These are phyloP conservation scores for Drosophila pseudotakahashii DNA, from an alignment of 2,888 invertebrate species.

Conservation along the genomic window DNA sequence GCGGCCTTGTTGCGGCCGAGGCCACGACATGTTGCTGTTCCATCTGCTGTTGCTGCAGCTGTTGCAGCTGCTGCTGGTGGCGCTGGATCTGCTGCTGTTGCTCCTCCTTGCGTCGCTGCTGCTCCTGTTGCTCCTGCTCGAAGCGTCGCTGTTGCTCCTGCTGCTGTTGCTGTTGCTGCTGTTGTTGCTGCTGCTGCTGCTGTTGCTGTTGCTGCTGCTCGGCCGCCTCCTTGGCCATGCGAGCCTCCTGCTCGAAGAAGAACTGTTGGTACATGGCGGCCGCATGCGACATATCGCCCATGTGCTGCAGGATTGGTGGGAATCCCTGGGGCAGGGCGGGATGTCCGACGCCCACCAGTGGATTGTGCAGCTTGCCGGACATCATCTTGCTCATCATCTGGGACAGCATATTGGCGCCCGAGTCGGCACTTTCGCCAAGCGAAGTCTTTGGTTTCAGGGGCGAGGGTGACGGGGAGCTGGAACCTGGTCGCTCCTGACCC, in stretches of 20 bases:
- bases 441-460: conserved; percentile 47
- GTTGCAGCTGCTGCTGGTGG: conserved; percentile 85
- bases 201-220: conserved; percentile 86
- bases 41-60: conserved; percentile 85
- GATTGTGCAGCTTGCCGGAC: conserved; percentile 86
- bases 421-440: conserved; percentile 47
- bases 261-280: conserved; percentile 92
- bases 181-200: conserved; percentile 84
- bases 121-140: conserved; percentile 86
- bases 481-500: conserved; percentile 60
- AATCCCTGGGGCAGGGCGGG: conserved; percentile 87
- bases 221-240: conserved; percentile 88
- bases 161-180: conserved; percentile 85
- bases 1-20: conserved; percentile 73
- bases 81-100: conserved; percentile 84
- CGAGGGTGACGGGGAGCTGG: conserved; percentile 68
- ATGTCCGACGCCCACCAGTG: conserved; percentile 83
- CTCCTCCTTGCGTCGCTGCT: conserved; percentile 83
- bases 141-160: conserved; percentile 85
- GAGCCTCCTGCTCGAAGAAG: conserved; percentile 91
- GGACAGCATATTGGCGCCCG: conserved; percentile 85
- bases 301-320: conserved; percentile 86
- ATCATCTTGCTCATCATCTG: conserved; percentile 89
- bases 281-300: conserved; percentile 86
- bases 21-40: conserved; percentile 79